phyloP scores from a whole-genome alignment of 2,797 vertebrate genomes.

The Coracias cyanogaster region DNA sequence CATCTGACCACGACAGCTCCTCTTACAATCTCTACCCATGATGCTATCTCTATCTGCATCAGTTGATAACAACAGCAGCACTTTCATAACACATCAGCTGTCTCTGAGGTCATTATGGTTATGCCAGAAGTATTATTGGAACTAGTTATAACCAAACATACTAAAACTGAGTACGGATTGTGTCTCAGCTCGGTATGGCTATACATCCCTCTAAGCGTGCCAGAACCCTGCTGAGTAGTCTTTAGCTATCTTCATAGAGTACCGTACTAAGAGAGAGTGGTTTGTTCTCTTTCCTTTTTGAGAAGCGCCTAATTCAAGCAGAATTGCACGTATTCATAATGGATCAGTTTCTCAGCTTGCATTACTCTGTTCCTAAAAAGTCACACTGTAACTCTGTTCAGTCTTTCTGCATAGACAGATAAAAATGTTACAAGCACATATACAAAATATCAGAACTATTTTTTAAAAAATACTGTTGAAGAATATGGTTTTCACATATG shows the following conservation, averaged over 20 bases:
- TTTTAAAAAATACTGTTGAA: background rate
- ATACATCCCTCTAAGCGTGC: accelerated
- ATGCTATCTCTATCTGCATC: background rate
- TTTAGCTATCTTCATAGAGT: background rate
- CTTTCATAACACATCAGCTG: background rate
- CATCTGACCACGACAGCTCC: background rate
- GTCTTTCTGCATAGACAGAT: background rate
- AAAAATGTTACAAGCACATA: background rate
- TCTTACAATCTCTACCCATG: background rate
- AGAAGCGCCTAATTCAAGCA: background rate
- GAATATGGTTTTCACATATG: background rate
- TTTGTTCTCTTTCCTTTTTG: background rate
- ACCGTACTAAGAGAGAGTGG: background rate
- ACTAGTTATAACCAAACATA: background rate
- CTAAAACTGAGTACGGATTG: background rate
- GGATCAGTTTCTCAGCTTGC: background rate
- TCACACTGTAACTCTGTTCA: background rate
- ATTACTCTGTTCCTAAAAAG: background rate
- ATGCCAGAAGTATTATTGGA: background rate
- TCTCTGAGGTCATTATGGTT: background rate
- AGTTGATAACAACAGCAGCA: background rate
- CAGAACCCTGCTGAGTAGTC: background rate
- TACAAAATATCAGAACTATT: background rate
- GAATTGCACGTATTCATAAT: background rate
- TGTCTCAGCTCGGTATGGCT: background rate